A percentile compares a stretch with the other conserved stretches of the same genome.
Conservation (phyloP, 1,140 invertebrate species). For the Neotoxoptera formosana region DNA sequence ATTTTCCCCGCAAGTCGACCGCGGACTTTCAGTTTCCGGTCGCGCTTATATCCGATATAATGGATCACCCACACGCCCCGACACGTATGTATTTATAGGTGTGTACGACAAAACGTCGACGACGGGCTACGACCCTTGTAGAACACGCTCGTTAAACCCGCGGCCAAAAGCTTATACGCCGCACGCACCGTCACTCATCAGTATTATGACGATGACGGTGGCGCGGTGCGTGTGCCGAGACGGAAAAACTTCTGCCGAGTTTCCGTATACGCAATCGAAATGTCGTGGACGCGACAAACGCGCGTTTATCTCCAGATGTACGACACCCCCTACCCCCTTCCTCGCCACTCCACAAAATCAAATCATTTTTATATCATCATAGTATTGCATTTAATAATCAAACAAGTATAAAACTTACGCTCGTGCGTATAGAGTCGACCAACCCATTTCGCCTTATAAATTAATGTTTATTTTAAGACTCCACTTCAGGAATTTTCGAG, state of each 20-base stretch:
- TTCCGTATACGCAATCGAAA: background rate
- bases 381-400: background rate
- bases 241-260: background rate
- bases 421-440: too few species aligned
- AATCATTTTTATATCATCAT: too few species aligned
- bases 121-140: background rate
- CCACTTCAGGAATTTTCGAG: too few species aligned
- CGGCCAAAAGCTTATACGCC: background rate
- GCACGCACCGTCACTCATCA: background rate
- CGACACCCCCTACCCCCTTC: too few species aligned
- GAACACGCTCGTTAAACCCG: slow-evolving; percentile 17
- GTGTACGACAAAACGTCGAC: background rate
- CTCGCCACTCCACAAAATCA: too few species aligned
- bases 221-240: background rate
- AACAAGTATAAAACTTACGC: too few species aligned
- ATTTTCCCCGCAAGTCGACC: background rate
- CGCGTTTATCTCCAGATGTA: background rate
- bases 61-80: background rate
- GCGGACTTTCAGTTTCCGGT: slow-evolving; percentile 10
- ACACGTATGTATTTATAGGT: background rate
- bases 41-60: background rate
- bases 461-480: too few species aligned
- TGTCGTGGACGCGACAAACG: background rate
- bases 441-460: too few species aligned
- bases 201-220: background rate